Evolutionary conservation across 2,797 vertebrate species (phyloP), one percentile per base, ranked within the genome.

Genomic region (Naso thynnoides): DNA sequence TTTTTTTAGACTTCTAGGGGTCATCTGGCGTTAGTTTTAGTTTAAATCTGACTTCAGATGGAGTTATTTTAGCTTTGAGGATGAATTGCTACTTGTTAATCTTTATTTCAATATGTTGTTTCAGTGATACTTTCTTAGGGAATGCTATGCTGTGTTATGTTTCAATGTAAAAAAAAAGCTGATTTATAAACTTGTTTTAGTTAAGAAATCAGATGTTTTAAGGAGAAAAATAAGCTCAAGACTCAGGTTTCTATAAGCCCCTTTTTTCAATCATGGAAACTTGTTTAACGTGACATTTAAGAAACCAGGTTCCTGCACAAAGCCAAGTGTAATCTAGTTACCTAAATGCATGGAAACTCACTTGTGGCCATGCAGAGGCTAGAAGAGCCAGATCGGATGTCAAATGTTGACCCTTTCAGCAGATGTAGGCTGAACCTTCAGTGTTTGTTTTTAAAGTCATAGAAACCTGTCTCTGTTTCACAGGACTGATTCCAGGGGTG

Each of bases 401-500:
- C 50, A 41, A 3, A 8, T n/a, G n/a, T 45, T 73, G 64, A 50
- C 73, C 47, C 24, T 44, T 70, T 29, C 6, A 75, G 57, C 24
- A 33, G 23, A 9, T 23, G 1, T 2, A 26, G 53, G 57, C 67
- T 41, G 36, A 78, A 39, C 33, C 26, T 24, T n/a, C n/a, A n/a
- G n/a, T n/a, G n/a, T n/a, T n/a, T 33, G 11, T 26, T 53, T 19
- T 60, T 54, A 14, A 48, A 21, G 26, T 11, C 36, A 19, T 3
- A 13, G 7, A 42, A 16, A 21, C 39, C 24, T n/a, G n/a, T 48
- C 29, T 66, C 7, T 69, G 6, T 41, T 58, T 45, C 74, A 41
- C 82, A 99, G 98, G 78, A 99, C 98, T 0, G 98, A 99, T 81
- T 96, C 97, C 0, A 95, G 96, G 0, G 98, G 98, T 21, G 97